A percentile compares a stretch with the other conserved stretches of the same genome.
Evolutionary conservation across 2,797 vertebrate species (phyloP).

Genomic region (Oceanodroma leucorhoa): DNA sequence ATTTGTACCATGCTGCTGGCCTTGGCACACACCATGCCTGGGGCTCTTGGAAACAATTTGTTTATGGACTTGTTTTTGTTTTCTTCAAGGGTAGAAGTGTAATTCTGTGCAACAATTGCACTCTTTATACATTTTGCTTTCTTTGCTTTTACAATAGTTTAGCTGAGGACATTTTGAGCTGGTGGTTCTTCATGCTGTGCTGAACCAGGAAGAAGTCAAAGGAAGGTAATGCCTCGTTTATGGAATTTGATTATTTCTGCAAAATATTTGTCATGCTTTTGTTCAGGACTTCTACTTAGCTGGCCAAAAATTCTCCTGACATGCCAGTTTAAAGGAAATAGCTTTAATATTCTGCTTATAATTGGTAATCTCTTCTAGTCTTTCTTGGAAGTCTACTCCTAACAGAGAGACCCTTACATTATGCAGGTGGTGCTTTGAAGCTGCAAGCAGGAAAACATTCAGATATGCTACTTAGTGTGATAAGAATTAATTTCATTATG

Average conservation of each 20-base stretch:
- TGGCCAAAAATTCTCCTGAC: background rate
- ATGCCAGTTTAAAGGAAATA: background rate
- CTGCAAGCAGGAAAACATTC: background rate
- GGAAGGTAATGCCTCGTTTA: background rate
- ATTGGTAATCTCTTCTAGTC: background rate
- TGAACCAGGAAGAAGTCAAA: background rate
- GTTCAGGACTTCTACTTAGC: background rate
- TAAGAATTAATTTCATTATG: background rate
- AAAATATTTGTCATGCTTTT: background rate
- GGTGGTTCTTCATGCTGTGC: background rate
- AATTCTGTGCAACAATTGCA: background rate
- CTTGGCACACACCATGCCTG: background rate
- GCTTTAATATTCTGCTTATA: background rate
- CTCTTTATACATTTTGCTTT: background rate
- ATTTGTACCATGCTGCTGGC: background rate
- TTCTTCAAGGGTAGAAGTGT: background rate
- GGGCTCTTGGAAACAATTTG: background rate
- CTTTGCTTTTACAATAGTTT: background rate
- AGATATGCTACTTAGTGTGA: background rate
- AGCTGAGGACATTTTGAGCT: background rate
- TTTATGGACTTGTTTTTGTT: background rate
- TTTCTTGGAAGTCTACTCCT: background rate
- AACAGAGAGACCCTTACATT: background rate
- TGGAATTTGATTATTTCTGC: background rate
- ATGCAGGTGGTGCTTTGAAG: constrained; percentile 22